Evolutionary conservation across 2,888 invertebrate species (phyloP), one percentile per base, ranked within the genome.

Genomic region (Sinelater perroti): DNA sequence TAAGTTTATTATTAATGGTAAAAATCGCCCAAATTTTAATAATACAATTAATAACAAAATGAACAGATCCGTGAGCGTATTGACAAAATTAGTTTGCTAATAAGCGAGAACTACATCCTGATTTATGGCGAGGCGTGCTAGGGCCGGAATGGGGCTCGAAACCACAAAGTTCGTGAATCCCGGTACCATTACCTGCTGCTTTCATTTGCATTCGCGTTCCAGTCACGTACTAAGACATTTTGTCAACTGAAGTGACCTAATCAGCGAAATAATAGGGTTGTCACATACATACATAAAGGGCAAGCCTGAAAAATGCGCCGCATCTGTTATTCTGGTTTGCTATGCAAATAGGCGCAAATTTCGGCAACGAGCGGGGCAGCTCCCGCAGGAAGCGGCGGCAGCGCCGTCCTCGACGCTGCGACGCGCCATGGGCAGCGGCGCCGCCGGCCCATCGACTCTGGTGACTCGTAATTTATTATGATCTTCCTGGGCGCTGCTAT

Each of bases 241-340:
- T 74, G 74, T 73, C 74, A 73, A 69, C 64, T 67, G 70, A 72
- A 73, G 73, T 71, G 73, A 72, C 71, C 72, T 74, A 76, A 76
- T 75, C 74, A 74, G 69, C 68, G 69, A 72, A 74, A 73, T 74
- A 75, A 75, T 75, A 72, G 72, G 69, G 69, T 66, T 70, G 73
- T 70, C 73, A 69, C 66, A 54, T 50, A 59, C 59, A 56, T 61
- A 58, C 50, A 60, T 60, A 60, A 61, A 47, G 54, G 47, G 47
- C 47, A 55, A 59, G 45, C 51, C 51, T 63, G 63, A 62, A 50
- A 56, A 60, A 62, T 61, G 42, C 45, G 31, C 18, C 10, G 20
- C 55, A 64, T 64, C 61, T 62, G 47, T 64, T 59, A 61, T 60
- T 36, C 42, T 26, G 52, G 40, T 54, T 52, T 36, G 33, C 40